Conservation (phyloP, 2,888 invertebrate species). For the Graphium colonna region DNA sequence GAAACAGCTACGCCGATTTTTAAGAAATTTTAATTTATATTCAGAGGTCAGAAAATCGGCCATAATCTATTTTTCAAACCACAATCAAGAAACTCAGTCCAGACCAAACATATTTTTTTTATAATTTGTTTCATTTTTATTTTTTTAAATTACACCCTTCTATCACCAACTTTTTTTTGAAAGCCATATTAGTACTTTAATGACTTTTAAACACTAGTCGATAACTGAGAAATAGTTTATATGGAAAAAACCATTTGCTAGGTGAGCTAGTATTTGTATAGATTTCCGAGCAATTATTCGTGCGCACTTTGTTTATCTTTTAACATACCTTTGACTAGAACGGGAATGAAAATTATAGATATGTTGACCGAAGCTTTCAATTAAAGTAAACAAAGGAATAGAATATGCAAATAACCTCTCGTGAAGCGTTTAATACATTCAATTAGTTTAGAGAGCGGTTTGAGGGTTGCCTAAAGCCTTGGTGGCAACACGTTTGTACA, state of each 20-base stretch:
- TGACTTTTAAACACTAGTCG: not conserved
- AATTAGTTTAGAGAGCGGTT: slow-evolving; percentile 2
- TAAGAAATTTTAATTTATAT: too few relatives aligned
- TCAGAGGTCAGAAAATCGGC: too few relatives aligned
- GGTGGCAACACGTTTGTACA: not conserved
- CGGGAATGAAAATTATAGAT: not conserved
- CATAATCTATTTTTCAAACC: too few relatives aligned
- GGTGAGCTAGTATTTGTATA: not conserved
- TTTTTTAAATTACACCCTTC: too few relatives aligned
- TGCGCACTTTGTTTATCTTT: not conserved
- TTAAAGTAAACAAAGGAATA: not conserved
- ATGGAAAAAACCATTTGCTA: not conserved
- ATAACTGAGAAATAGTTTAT: not conserved
- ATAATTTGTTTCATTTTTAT: too few relatives aligned
- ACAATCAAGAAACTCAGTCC: too few relatives aligned
- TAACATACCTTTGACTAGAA: not conserved
- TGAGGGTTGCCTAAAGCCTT: not conserved
- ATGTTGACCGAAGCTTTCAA: not conserved
- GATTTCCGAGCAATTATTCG: not conserved
- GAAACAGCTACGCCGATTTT: too few relatives aligned
- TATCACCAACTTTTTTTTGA: too few relatives aligned
- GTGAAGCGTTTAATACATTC: slow-evolving; percentile 6
- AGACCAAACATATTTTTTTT: too few relatives aligned
- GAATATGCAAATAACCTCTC: slow-evolving; percentile 6
- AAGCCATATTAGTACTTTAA: too few relatives aligned